Evolutionary conservation across 2,797 vertebrate genomes (phyloP).

Genomic region (Benthosema pterotum): DNA sequence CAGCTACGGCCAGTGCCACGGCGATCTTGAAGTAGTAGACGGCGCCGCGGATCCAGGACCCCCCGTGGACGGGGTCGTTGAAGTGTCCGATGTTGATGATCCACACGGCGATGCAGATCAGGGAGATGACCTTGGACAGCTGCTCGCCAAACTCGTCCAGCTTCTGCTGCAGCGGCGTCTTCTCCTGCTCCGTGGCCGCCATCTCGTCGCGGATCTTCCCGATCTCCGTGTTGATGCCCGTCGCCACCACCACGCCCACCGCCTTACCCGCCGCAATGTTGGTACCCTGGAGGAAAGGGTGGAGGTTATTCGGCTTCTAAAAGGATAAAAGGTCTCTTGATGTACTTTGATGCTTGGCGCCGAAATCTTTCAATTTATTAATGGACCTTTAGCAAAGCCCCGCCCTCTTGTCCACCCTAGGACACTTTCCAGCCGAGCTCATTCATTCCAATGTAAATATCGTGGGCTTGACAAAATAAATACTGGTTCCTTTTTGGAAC

Average conservation of each 20-base stretch:
- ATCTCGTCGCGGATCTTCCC: slow-evolving; percentile 98
- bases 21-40: slow-evolving; percentile 99
- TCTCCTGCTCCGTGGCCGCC: slow-evolving; percentile 96
- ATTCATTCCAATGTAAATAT: too few relatives aligned
- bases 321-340: too few relatives aligned
- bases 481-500: too few relatives aligned
- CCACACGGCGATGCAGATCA: slow-evolving; percentile 98
- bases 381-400: too few relatives aligned
- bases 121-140: slow-evolving; percentile 96
- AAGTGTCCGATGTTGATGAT: slow-evolving; percentile 99
- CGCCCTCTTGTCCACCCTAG: too few relatives aligned
- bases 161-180: slow-evolving; percentile 96
- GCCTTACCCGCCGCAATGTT: slow-evolving; percentile 97
- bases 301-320: too few relatives aligned
- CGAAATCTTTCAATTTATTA: too few relatives aligned
- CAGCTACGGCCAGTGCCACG: slow-evolving; percentile 94
- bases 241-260: slow-evolving; percentile 92
- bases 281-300: slow-evolving; percentile 83
- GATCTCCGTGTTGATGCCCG: slow-evolving; percentile 94
- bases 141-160: slow-evolving; percentile 97
- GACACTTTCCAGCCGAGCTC: too few relatives aligned
- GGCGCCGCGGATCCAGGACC: slow-evolving; percentile 97
- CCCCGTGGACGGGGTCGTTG: slow-evolving; percentile 95
- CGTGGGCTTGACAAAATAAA: too few relatives aligned
- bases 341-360: too few relatives aligned